A percentile compares a stretch with the other conserved stretches of the same genome.
phyloP scores from a whole-genome alignment of 2,113 vertebrate genomes.

The Tautogolabrus adspersus region DNA sequence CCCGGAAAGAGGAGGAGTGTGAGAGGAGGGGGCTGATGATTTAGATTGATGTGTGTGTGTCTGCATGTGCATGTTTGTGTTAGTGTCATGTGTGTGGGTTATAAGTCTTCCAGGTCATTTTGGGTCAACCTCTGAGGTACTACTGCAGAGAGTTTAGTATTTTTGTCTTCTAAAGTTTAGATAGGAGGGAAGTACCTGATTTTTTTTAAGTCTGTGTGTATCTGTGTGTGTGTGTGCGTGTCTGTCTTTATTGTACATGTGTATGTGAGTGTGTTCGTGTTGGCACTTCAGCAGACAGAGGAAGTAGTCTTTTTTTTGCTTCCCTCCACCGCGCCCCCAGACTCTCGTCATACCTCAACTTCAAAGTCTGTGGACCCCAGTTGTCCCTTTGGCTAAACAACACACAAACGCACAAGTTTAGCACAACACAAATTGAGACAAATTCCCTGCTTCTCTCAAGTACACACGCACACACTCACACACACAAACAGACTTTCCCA shows the following conservation, averaged over 20 bases:
- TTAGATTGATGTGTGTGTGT: conserved; percentile 41
- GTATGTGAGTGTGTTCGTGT: background rate
- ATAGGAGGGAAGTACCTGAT: conserved; percentile 30
- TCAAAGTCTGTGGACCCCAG: conserved; percentile 79
- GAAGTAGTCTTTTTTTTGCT: conserved; percentile 67
- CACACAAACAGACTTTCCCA: conserved; percentile 36
- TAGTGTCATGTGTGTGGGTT: conserved; percentile 14
- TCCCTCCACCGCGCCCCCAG: conserved; percentile 64
- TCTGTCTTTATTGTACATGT: background rate
- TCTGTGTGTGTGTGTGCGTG: background rate
- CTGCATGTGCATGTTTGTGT: background rate
- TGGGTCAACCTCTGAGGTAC: conserved; percentile 54
- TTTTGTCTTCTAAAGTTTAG: conserved; percentile 30
- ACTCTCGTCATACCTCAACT: conserved; percentile 80
- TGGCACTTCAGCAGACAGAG: conserved; percentile 29
- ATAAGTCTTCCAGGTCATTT: conserved; percentile 66
- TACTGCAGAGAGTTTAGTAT: conserved; percentile 1
- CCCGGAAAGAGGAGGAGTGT: conserved; percentile 62
- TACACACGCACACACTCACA: background rate
- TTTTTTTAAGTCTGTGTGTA: conserved; percentile 43
- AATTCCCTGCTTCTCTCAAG: conserved; percentile 46
- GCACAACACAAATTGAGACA: conserved; percentile 55
- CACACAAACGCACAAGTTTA: conserved; percentile 40
- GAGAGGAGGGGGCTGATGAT: conserved; percentile 54
- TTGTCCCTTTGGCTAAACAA: conserved; percentile 69